These are phyloP conservation scores for Microcaecilia unicolor DNA, from an alignment of 2,797 vertebrate species.

Conservation along the genomic window DNA sequence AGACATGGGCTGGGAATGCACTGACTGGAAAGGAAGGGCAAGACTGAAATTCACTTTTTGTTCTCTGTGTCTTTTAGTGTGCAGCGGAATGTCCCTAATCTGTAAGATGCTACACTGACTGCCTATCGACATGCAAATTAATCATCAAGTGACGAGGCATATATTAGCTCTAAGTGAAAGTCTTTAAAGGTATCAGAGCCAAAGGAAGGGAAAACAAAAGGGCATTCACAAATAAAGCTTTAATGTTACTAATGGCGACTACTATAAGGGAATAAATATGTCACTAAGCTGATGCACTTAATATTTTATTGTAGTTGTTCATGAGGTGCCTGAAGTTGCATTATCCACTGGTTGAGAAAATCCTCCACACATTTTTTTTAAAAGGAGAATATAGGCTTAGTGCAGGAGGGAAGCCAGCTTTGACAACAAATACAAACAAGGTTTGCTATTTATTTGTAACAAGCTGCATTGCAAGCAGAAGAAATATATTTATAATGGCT, in stretches of 20 bases:
- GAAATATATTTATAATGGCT: conserved; percentile 9
- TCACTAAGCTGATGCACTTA: not conserved
- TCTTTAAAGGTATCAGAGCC: conserved; percentile 38
- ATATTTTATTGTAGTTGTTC: conserved; percentile 1
- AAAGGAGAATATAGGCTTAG: conserved; percentile 2
- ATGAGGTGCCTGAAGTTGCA: not conserved
- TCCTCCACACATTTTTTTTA: conserved; percentile 3
- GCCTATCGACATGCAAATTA: conserved; percentile 89
- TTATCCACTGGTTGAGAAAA: not conserved
- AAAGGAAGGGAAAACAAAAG: not conserved
- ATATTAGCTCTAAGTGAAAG: conserved; percentile 23
- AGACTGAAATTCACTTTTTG: conserved; percentile 63
- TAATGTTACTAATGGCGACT: not conserved
- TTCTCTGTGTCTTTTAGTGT: conserved; percentile 85
- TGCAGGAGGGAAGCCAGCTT: conserved; percentile 12
- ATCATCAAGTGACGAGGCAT: conserved; percentile 47
- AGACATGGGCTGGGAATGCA: conserved; percentile 62
- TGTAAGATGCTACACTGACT: conserved; percentile 60
- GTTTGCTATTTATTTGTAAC: too few relatives aligned
- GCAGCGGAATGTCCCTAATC: conserved; percentile 95
- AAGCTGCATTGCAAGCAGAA: conserved; percentile 6
- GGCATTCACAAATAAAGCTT: not conserved
- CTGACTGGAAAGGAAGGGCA: conserved; percentile 71
- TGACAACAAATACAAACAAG: conserved; percentile 1
- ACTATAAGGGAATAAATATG: not conserved